Evolutionary conservation across 2,797 vertebrate genomes (phyloP), one percentile per base, ranked within the genome.

Genomic region (Syngnathus acus): DNA sequence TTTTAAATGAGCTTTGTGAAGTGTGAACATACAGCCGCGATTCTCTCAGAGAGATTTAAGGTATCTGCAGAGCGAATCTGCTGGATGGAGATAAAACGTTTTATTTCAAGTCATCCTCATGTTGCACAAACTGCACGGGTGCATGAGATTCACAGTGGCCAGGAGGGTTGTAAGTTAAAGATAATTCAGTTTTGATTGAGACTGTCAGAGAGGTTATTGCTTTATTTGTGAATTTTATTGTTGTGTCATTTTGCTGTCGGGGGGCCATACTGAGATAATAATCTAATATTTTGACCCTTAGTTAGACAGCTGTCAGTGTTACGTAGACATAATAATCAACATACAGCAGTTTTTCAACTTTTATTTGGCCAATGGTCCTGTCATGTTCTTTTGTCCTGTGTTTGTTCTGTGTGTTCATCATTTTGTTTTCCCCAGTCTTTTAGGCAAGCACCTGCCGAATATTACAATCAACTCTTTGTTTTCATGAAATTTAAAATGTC

Each of bases 1-100:
- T 45, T 62, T 45, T 62, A 62, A 62, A 62, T 62, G 60, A 62
- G 60, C 42, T 62, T 62, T 45, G 60, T 62, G 60, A 62, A 62
- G 21, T 62, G 42, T 21, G 42, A 62, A 62, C 42, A 45, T 45
- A 62, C 6, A 8, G 40, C 40, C 2, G 60, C 37, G 37, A 26
- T 43, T 45, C 21, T 62, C 21, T 45, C 39, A 3, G 13, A 26
- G 39, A 61, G 21, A 62, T 62, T 62, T 43, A 62, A 61, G 21
- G 40, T 11, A n/a, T 60, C 38, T 60, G 58, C 9, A 6, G 58
- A n/a, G 16, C 17, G 4, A 60, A n/a, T 39, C 58, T 60, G 38
- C 58, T 38, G 37, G 39, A 60, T 21, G 38, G 38, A 60, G 38
- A 60, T 60, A 40, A 60, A 60, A 60, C 17, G 37, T 40, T 60